phyloP scores from a whole-genome alignment of 2,888 invertebrate species.

The Laspeyria flexula region DNA sequence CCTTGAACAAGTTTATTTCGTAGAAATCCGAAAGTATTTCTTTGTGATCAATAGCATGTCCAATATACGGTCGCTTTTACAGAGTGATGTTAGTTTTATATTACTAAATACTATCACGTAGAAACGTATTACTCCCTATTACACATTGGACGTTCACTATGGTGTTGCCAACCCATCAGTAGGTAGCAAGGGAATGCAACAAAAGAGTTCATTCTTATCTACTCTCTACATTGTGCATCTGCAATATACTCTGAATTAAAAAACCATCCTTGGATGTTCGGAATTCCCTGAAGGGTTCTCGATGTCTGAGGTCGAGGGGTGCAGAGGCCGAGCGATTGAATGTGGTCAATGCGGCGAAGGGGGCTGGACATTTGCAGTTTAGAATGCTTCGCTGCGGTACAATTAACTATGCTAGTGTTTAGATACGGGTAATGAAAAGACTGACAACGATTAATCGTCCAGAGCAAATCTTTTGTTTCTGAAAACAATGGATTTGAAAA shows the following conservation, averaged over 20 bases:
- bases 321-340: conserved; percentile 70
- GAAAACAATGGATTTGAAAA: conserved; percentile 9
- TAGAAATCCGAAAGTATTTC: neutral
- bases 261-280: conserved; percentile 61
- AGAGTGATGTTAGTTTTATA: neutral
- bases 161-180: conserved; percentile 24
- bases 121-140: conserved; percentile 9
- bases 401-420: conserved; percentile 61
- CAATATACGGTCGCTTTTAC: neutral
- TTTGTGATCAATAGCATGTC: conserved; percentile 1
- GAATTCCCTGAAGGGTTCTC: conserved; percentile 66
- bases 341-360: conserved; percentile 66
- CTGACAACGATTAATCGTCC: conserved; percentile 39
- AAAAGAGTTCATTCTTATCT: conserved; percentile 62
- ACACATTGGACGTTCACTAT: conserved; percentile 21
- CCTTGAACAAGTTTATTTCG: neutral
- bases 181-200: conserved; percentile 44
- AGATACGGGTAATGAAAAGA: conserved; percentile 40
- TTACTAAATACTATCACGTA: conserved; percentile 26
- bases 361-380: conserved; percentile 52
- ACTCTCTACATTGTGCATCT: conserved; percentile 63
- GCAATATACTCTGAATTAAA: conserved; percentile 68
- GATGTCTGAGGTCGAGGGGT: conserved; percentile 56
- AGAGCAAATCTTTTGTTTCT: conserved; percentile 21
- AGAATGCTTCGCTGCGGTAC: conserved; percentile 52